A percentile compares a stretch with the other conserved stretches of the same genome.
Conservation (phyloP, 1,140 invertebrate species). For the Aphis craccivora region DNA sequence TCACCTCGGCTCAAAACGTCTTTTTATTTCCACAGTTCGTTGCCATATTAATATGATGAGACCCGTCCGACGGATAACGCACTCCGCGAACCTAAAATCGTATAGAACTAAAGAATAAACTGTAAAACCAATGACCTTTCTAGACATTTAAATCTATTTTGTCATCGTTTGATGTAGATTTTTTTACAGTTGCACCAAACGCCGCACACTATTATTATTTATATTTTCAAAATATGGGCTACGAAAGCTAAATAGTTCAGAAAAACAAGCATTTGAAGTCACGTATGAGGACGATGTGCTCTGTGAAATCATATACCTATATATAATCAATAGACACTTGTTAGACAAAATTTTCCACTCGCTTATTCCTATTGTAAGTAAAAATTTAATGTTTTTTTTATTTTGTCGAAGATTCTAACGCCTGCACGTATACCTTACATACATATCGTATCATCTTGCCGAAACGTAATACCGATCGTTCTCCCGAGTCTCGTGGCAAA, state of each 20-base stretch:
- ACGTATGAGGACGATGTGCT: background rate
- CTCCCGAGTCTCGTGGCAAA: background rate
- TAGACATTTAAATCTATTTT: background rate
- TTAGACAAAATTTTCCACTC: background rate
- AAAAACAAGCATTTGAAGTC: background rate
- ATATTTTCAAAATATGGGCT: background rate
- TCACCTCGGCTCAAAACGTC: background rate
- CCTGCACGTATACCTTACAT: background rate
- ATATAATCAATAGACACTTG: background rate
- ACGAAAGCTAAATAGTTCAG: background rate
- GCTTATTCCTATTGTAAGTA: background rate
- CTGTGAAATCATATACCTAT: background rate
- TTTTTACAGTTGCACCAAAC: background rate
- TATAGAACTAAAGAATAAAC: background rate
- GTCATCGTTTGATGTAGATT: no score
- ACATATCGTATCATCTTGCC: background rate
- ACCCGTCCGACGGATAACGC: background rate
- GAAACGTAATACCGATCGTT: background rate
- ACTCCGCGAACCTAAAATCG: background rate
- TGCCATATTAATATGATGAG: background rate
- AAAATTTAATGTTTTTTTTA: background rate
- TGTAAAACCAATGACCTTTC: background rate
- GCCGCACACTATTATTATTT: background rate
- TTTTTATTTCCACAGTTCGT: slow-evolving; percentile 24
- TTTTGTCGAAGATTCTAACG: background rate